These are phyloP conservation scores for Dexiosoma caninum DNA, from an alignment of 2,888 invertebrate species.

Conservation along the genomic window DNA sequence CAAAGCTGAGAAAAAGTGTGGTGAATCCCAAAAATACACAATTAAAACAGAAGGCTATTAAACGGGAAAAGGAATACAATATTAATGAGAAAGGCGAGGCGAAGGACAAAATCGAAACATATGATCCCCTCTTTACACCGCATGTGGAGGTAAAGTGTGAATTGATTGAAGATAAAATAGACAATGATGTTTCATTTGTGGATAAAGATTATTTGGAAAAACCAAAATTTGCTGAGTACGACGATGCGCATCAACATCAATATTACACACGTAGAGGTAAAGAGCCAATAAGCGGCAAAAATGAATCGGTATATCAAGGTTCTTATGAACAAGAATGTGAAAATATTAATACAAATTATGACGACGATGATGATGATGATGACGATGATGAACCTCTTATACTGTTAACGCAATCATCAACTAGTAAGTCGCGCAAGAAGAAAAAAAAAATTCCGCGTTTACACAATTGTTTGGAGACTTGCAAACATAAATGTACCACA, in stretches of 20 bases:
- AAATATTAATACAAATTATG: no score
- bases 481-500: slow-evolving; percentile 62
- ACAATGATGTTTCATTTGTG: neutral
- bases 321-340: neutral
- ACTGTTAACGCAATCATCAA: slow-evolving; percentile 15
- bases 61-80: neutral
- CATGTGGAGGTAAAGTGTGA: slow-evolving; percentile 34
- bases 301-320: neutral
- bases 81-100: neutral
- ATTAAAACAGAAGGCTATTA: neutral
- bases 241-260: neutral
- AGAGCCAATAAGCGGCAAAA: neutral
- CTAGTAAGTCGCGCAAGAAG: neutral
- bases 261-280: neutral
- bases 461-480: slow-evolving; percentile 54
- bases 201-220: slow-evolving; percentile 6
- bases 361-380: slow-evolving; percentile 7
- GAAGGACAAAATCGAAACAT: slow-evolving; percentile 4
- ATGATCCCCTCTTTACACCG: slow-evolving; percentile 49
- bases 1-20: neutral
- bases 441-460: slow-evolving; percentile 38
- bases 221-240: slow-evolving; percentile 14
- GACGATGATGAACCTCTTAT: slow-evolving; percentile 53
- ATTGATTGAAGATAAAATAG: slow-evolving; percentile 25
- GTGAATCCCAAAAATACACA: neutral